Evolutionary conservation across 2,113 vertebrate species (phyloP), one percentile per base, ranked within the genome.

Genomic region (Paraplagusia blochii): DNA sequence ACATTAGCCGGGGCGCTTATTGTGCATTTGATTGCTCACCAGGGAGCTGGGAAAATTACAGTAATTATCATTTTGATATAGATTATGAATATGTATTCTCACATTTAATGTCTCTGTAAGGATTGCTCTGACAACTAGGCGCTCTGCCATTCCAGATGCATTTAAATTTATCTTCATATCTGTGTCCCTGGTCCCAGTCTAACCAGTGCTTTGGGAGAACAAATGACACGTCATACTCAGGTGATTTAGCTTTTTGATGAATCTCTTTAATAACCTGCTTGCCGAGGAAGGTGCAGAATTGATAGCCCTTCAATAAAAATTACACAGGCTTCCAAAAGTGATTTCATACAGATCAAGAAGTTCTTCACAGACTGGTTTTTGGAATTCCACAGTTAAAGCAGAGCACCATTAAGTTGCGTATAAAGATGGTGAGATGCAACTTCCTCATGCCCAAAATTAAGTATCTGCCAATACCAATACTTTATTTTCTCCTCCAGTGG

Each of bases 11-110:
- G 80, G 63, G 79, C 47, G 69, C 73, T 85, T 86, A 76, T 80
- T 72, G 82, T 54, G 46, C 64, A 62, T 88, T 87, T 86, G 80
- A 85, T 85, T 87, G 77, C 61, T 77, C 88, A 82, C 81, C 62
- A 69, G 85, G 85, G 88, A 83, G 78, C 75, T 71, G 74, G 72
- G 75, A 77, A 82, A 87, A 88, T 83, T 79, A 79, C 82, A 77
- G 77, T 79, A 84, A 86, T 88, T 83, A 85, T 81, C 68, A 73
- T 81, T 80, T 57, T 77, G 82, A 86, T 85, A 76, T 85, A 82
- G 76, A 82, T 86, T 86, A 81, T 83, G 84, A 85, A 81, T 84
- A 85, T 87, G 75, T 59, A 76, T 81, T 76, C 66, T 44, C 63
- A 63, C 76, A 72, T 58, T 85, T 82, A 75, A 76, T 75, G 78